Conservation (phyloP, 2,888 invertebrate genomes). For the Sminthurinus aureus region DNA sequence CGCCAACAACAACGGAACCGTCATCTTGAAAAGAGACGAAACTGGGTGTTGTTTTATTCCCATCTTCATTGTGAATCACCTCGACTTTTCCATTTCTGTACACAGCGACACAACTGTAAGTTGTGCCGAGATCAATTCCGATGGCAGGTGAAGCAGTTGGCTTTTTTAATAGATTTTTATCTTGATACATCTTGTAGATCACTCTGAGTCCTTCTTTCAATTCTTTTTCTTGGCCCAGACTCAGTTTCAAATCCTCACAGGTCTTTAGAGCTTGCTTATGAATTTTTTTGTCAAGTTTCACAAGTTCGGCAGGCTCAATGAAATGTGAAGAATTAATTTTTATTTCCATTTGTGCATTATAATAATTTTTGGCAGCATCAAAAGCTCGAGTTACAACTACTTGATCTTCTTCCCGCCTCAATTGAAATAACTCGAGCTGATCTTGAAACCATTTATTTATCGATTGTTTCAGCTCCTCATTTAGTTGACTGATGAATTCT, state of each 20-base stretch:
- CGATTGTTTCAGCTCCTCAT: too few species aligned
- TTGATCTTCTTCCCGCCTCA: slow-evolving; percentile 4
- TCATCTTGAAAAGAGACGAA: too few species aligned
- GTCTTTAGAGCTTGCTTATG: neutral
- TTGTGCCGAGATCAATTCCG: slow-evolving; percentile 22
- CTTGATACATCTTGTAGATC: slow-evolving; percentile 8
- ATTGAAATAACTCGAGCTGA: neutral
- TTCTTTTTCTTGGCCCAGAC: slow-evolving; percentile 17
- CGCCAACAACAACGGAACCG: neutral
- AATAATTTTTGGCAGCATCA: slow-evolving; percentile 7
- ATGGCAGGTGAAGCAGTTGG: neutral
- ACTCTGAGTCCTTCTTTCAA: slow-evolving; percentile 3
- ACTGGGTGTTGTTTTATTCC: slow-evolving; percentile 2
- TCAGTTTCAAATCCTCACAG: neutral
- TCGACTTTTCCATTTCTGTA: slow-evolving; percentile 10
- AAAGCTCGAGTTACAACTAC: slow-evolving; percentile 1
- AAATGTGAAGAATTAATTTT: neutral
- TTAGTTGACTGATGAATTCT: too few species aligned
- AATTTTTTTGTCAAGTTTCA: neutral
- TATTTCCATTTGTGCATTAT: slow-evolving; percentile 26
- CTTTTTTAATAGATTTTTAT: neutral
- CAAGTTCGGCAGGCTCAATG: slow-evolving; percentile 15
- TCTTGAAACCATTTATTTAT: too few species aligned
- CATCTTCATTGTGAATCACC: too few species aligned
- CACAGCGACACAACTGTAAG: neutral